phyloP scores from a whole-genome alignment of 2,888 invertebrate genomes.

The Zhuqinia jingwanae region DNA sequence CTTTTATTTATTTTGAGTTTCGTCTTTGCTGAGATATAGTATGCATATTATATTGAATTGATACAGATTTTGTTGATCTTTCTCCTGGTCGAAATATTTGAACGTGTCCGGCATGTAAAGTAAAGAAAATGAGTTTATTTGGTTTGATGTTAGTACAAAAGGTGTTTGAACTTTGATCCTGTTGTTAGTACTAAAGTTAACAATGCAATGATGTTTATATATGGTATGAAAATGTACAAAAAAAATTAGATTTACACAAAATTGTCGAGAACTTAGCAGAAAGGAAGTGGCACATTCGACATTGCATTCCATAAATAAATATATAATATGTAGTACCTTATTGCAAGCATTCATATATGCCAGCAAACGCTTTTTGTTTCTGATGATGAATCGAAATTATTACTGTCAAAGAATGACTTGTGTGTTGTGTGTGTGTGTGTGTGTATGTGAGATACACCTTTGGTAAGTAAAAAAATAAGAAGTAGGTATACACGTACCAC shows the following conservation, averaged over 20 bases:
- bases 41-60: slow-evolving; percentile 17
- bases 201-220: slow-evolving; percentile 34
- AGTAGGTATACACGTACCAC: slow-evolving; percentile 46
- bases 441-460: slow-evolving; percentile 55
- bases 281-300: slow-evolving; percentile 15
- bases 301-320: not conserved
- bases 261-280: slow-evolving; percentile 32
- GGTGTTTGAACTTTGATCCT: slow-evolving; percentile 78
- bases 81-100: slow-evolving; percentile 64
- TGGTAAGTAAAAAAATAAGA: slow-evolving; percentile 40
- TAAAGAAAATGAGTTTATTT: slow-evolving; percentile 55
- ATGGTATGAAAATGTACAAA: slow-evolving; percentile 31
- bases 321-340: too few species aligned
- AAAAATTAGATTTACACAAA: slow-evolving; percentile 57
- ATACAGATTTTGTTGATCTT: slow-evolving; percentile 68
- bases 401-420: slow-evolving; percentile 27
- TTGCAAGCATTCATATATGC: not conserved
- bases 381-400: slow-evolving; percentile 39
- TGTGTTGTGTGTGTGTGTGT: too few species aligned
- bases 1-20: too few species aligned
- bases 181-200: slow-evolving; percentile 43
- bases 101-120: slow-evolving; percentile 54
- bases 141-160: slow-evolving; percentile 61
- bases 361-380: slow-evolving; percentile 39
- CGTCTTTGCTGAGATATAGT: not conserved